These are phyloP conservation scores for Gobio occitaniae DNA, from an alignment of 2,797 vertebrate genomes.

Conservation along the genomic window DNA sequence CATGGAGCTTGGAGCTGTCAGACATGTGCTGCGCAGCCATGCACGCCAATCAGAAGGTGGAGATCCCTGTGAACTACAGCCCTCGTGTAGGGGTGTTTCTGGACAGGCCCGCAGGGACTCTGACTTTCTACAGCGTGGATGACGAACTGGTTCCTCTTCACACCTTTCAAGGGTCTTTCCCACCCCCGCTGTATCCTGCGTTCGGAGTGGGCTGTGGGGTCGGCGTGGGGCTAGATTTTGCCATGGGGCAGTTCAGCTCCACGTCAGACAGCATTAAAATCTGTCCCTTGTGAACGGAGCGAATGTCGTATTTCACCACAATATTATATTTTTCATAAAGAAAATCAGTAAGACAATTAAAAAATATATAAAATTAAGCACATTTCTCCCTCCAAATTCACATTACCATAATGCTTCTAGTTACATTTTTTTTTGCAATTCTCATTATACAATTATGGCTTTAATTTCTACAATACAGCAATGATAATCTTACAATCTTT, in stretches of 20 bases:
- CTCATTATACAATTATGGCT: not conserved
- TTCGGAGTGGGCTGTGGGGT: conserved; percentile 81
- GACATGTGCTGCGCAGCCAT: conserved; percentile 80
- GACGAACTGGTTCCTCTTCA: conserved; percentile 76
- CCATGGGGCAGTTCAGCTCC: conserved; percentile 77
- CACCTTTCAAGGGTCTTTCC: conserved; percentile 74
- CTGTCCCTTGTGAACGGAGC: conserved; percentile 71
- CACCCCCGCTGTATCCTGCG: conserved; percentile 74
- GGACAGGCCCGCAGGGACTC: conserved; percentile 66
- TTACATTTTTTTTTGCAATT: not conserved
- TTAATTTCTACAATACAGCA: not conserved
- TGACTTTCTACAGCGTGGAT: conserved; percentile 79
- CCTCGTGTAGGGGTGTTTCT: conserved; percentile 79
- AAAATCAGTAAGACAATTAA: not conserved
- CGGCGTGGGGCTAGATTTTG: conserved; percentile 81
- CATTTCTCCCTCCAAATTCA: not conserved
- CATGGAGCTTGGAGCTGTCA: conserved; percentile 84
- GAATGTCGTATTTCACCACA: not conserved
- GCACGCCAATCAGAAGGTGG: conserved; percentile 78
- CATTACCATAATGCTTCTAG: not conserved
- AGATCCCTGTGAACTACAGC: conserved; percentile 79
- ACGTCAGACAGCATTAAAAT: conserved; percentile 80
- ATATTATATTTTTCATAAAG: not conserved
- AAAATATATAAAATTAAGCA: not conserved
- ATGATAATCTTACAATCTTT: not conserved